Conservation (phyloP, 2,797 vertebrate genomes). For the Cyprinella venusta region DNA sequence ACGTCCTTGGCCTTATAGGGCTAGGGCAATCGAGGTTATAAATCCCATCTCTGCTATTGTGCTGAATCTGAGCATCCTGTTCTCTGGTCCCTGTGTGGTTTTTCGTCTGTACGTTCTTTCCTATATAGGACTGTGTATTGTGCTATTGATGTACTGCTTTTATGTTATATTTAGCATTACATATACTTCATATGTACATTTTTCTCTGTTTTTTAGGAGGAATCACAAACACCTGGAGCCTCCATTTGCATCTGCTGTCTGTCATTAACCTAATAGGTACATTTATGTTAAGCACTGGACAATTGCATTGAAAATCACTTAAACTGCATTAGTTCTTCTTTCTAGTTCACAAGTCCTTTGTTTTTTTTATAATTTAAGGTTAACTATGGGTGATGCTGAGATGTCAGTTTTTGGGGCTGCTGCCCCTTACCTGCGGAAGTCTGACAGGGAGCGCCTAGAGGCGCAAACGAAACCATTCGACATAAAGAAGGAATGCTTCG, state of each 20-base stretch:
- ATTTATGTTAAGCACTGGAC: not conserved
- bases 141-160: not conserved
- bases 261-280: slow-evolving; percentile 9
- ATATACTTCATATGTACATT: not conserved
- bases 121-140: not conserved
- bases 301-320: not conserved
- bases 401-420: slow-evolving; percentile 85
- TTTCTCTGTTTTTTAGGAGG: slow-evolving; percentile 31
- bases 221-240: not conserved
- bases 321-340: not conserved
- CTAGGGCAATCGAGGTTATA: slow-evolving; percentile 74
- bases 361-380: slow-evolving; percentile 34
- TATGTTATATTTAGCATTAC: not conserved
- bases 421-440: slow-evolving; percentile 85
- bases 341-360: not conserved
- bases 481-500: slow-evolving; percentile 90
- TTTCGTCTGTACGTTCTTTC: slow-evolving; percentile 21
- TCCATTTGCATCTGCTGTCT: slow-evolving; percentile 1
- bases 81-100: slow-evolving; percentile 68
- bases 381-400: slow-evolving; percentile 80
- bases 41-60: slow-evolving; percentile 68
- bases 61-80: slow-evolving; percentile 59
- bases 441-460: slow-evolving; percentile 86
- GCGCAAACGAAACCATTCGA: slow-evolving; percentile 87
- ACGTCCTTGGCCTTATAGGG: slow-evolving; percentile 75